A percentile compares a stretch with the other conserved stretches of the same genome.
Evolutionary conservation across 2,113 vertebrate genomes (phyloP).

Genomic region (Lepisosteus osseus): DNA sequence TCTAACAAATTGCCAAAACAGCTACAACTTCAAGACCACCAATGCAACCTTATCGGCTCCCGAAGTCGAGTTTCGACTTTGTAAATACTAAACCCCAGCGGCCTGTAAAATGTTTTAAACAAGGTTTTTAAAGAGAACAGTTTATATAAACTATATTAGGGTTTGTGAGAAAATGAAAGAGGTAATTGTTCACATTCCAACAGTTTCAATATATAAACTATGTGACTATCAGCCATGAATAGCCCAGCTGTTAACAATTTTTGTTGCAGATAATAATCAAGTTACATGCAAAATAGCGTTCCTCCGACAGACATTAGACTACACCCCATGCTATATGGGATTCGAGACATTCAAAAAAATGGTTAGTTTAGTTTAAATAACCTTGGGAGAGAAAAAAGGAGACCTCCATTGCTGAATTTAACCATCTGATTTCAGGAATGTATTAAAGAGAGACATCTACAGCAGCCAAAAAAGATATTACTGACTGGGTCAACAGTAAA

Average conservation of each 20-base stretch:
- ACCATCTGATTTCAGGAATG: conserved; percentile 35
- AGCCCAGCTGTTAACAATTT: conserved; percentile 89
- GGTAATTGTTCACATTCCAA: conserved; percentile 87
- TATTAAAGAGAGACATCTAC: neutral
- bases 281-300: conserved; percentile 79
- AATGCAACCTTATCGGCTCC: conserved; percentile 32
- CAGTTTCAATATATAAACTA: conserved; percentile 85
- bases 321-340: conserved; percentile 50
- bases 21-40: conserved; percentile 39
- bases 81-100: conserved; percentile 34
- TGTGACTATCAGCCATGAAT: conserved; percentile 71
- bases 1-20: conserved; percentile 27
- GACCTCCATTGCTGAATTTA: conserved; percentile 50
- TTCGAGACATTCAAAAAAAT: conserved; percentile 53
- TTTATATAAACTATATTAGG: conserved; percentile 73
- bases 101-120: conserved; percentile 14
- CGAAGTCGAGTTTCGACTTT: conserved; percentile 34
- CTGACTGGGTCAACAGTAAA: no score
- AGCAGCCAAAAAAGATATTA: neutral
- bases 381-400: conserved; percentile 57
- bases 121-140: conserved; percentile 59
- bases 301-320: conserved; percentile 64
- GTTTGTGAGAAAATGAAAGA: conserved; percentile 80
- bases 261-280: conserved; percentile 82
- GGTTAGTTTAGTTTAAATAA: conserved; percentile 69